Percentiles rank a stretch among this genome's conserved stretches.
Conservation (phyloP, 2,888 invertebrate species). For the Ligdia adustata region DNA sequence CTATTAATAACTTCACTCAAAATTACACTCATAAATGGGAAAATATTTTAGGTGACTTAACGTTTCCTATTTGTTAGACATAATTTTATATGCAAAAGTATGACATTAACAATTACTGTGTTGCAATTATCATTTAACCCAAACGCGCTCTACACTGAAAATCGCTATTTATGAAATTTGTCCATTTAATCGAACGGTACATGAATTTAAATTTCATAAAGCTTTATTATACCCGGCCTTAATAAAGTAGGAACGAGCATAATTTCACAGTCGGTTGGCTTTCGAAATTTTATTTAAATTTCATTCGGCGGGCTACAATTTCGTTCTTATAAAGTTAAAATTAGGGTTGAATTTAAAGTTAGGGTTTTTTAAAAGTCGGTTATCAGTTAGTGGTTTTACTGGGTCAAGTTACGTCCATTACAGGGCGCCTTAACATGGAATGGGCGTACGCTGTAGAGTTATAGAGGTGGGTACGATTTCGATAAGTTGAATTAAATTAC, state of each 20-base stretch:
- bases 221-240: slow-evolving; percentile 14
- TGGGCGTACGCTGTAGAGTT: slow-evolving; percentile 58
- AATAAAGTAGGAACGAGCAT: slow-evolving; percentile 22
- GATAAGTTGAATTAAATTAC: slow-evolving; percentile 49
- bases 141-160: slow-evolving; percentile 4
- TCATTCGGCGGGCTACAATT: slow-evolving; percentile 9
- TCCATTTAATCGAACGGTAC: slow-evolving; percentile 20
- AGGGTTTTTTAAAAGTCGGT: slow-evolving; percentile 18
- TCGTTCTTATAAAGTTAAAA: slow-evolving; percentile 18
- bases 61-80: no score
- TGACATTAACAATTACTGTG: neutral
- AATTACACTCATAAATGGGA: no score
- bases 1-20: no score
- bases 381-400: slow-evolving; percentile 45
- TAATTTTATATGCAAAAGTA: no score
- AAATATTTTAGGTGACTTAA: no score
- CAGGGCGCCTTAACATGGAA: slow-evolving; percentile 59
- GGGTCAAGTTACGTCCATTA: slow-evolving; percentile 59
- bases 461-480: slow-evolving; percentile 42
- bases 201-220: slow-evolving; percentile 25
- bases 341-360: slow-evolving; percentile 17
- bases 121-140: slow-evolving; percentile 9
- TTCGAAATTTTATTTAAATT: slow-evolving; percentile 17
- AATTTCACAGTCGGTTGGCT: slow-evolving; percentile 19
- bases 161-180: slow-evolving; percentile 16